Conservation (phyloP, 2,797 vertebrate species). For the Sus cebifrons region DNA sequence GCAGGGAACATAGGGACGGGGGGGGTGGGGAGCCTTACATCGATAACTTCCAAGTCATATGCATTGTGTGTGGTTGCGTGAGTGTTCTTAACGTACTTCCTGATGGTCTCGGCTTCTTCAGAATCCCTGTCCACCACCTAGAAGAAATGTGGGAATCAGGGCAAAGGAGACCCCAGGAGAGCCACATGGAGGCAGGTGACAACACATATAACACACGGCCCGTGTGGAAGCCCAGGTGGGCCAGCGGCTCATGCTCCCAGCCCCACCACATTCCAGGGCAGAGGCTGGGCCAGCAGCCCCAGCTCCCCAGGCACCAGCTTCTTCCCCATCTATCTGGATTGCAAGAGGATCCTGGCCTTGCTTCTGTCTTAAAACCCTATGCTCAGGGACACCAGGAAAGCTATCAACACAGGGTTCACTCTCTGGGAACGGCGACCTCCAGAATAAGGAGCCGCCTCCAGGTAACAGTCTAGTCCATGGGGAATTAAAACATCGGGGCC, state of each 20-base stretch:
- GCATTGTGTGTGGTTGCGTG: slow-evolving; percentile 98
- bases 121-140: slow-evolving; percentile 97
- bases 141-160: slow-evolving; percentile 48
- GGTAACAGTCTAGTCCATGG: neutral
- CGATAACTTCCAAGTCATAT: slow-evolving; percentile 96
- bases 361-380: neutral
- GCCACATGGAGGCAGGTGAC: rapidly evolving
- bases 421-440: neutral
- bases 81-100: slow-evolving; percentile 98
- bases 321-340: neutral
- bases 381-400: neutral
- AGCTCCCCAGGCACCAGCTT: neutral
- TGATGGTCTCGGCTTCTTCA: slow-evolving; percentile 95
- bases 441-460: neutral
- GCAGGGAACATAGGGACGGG: too few relatives aligned
- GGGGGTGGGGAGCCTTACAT: slow-evolving; percentile 90
- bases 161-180: neutral
- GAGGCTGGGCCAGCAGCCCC: too few relatives aligned
- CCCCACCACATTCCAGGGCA: rapidly evolving
- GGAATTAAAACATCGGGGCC: rapidly evolving
- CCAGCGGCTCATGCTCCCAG: neutral
- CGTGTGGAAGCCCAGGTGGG: rapidly evolving
- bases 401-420: neutral
- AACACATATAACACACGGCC: rapidly evolving
- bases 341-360: neutral